A percentile compares a stretch with the other conserved stretches of the same genome.
Conservation (phyloP, 2,888 invertebrate species). For the Epiblema foenella region DNA sequence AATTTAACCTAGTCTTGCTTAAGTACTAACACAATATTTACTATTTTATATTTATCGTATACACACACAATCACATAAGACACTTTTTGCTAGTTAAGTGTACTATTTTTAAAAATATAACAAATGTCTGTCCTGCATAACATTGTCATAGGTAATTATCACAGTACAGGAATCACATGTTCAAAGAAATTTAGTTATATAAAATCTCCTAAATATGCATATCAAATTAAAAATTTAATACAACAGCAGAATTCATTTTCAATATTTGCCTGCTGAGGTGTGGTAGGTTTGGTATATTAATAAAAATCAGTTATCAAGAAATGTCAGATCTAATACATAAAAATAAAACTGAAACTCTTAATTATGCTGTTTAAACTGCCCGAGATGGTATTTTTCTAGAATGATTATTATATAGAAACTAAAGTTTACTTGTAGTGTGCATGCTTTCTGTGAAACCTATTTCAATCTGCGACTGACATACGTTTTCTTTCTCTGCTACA, state of each 20-base stretch:
- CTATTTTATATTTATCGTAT: slow-evolving; percentile 36
- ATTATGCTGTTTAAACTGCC: neutral
- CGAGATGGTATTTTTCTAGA: neutral
- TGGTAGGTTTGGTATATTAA: neutral
- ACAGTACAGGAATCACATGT: slow-evolving; percentile 42
- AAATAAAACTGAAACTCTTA: neutral
- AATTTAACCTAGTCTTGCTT: slow-evolving; percentile 32
- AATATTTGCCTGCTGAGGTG: neutral
- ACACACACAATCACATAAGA: slow-evolving; percentile 31
- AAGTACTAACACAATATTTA: slow-evolving; percentile 39
- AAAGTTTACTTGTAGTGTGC: slow-evolving; percentile 72
- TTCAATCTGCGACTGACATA: slow-evolving; percentile 73
- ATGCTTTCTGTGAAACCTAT: slow-evolving; percentile 76
- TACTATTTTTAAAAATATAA: slow-evolving; percentile 28
- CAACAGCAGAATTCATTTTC: no score
- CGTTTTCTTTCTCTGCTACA: slow-evolving; percentile 54
- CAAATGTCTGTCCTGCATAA: slow-evolving; percentile 28
- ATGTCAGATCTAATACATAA: neutral
- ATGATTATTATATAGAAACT: slow-evolving; percentile 9
- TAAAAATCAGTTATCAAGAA: neutral
- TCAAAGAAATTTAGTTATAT: neutral
- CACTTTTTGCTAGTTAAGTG: neutral
- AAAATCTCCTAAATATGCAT: neutral
- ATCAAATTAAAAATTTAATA: no score
- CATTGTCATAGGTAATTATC: slow-evolving; percentile 36